Evolutionary conservation across 2,888 invertebrate genomes (phyloP), one percentile per base, ranked within the genome.

Genomic region (Plebejus argus): DNA sequence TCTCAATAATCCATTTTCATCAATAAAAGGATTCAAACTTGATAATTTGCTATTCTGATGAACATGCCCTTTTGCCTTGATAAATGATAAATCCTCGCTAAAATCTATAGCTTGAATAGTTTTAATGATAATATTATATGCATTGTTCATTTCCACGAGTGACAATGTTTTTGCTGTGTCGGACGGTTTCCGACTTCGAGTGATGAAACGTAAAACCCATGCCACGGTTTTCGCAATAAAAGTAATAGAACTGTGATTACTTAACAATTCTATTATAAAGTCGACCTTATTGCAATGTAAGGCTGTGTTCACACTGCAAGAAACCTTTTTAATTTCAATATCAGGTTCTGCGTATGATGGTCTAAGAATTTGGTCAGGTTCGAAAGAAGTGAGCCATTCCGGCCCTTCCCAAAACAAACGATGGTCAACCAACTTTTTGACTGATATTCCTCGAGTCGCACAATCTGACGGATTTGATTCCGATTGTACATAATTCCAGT

Each of bases 381-480:
- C 76, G 15, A 78, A 75, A 23, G 20, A 53, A 5, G 45, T 33
- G n/a, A 78, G 78, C 78, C 78, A 78, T 71, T 77, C 75, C 58
- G 76, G 76, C 8, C 76, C 70, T 39, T 39, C 76, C 76, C 76
- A 70, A 70, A 70, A 76, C 35, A 70, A 20, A 53, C 58, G 45
- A 71, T 71, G 45, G 3, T 5, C 15, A n/a, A 18, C 20, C 23
- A 78, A 66, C 45, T 75, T 76, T 15, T 35, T 70, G 49, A 74
- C 23, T 33, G 76, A 76, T 4, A 76, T 10, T 8, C 78, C 78
- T 70, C 78, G 76, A 39, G 78, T 78, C 33, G 76, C 78, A 49
- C 76, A 75, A n/a, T 78, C 78, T 15, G 78, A 76, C 23, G 78
- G 72, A 28, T 78, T 78, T 20, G 53, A 58, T n/a, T 78, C 76